Evolutionary conservation across 2,113 vertebrate genomes (phyloP), one percentile per base, ranked within the genome.

Genomic region (Rhea pennata): DNA sequence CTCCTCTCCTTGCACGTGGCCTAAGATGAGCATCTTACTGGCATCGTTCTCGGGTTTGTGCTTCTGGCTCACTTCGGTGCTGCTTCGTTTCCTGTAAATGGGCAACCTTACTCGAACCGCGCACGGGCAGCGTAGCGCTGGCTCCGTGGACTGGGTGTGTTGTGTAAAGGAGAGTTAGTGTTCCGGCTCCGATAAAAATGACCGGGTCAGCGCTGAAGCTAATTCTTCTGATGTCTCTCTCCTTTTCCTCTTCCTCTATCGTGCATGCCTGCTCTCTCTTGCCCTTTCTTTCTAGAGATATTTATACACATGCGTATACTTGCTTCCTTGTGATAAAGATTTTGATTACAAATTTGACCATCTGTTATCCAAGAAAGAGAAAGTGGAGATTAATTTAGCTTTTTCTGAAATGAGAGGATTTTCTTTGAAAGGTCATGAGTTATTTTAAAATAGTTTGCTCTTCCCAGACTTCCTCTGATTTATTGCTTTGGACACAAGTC

Each of bases 201-300:
- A 48, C 12, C 54, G 22, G 39, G 40, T 48, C 0, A 3, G 81
- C 53, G 54, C 48, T 27, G 8, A 31, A 72, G 59, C 89, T 14
- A 91, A 91, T 86, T 91, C 87, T 89, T 82, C 65, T 94, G 92
- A 96, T 44, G 46, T 87, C 73, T 51, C 61, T n/a, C 14, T 67
- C 12, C 1, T 36, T 80, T 97, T 88, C 84, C 53, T n/a, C 93
- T 62, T 78, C 66, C 75, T 33, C 75, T 33, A 19, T 33, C 33
- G 56, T 59, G 27, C 29, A 31, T 58, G 29, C 29, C 8, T 58
- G 56, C 15, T 59, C 10, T 64, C 90, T 54, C 70, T 48, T 39
- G 2, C 17, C 65, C 51, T 53, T 48, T 40, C 64, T 84, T 24
- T 33, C 0, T n/a, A 62, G 36, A n/a, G 36, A 61, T 29, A 16